phyloP scores from a whole-genome alignment of 1,140 invertebrate species.

The Lasioglossum albipes region DNA sequence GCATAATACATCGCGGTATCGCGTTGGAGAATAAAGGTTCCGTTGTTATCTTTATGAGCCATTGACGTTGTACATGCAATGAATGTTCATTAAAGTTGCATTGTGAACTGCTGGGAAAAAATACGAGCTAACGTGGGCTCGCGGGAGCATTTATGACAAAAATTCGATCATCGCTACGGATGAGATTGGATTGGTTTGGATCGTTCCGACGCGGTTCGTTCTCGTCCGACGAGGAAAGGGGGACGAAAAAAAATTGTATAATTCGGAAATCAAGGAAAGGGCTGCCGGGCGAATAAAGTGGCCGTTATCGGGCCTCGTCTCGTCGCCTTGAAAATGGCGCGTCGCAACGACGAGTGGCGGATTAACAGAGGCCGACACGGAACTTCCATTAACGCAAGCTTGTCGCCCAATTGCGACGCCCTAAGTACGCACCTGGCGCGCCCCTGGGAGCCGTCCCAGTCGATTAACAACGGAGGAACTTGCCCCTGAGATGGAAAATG shows the following conservation, averaged over 20 bases:
- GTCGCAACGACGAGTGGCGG: constrained; percentile 46
- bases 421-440: constrained; percentile 69
- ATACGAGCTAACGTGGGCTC: constrained; percentile 15
- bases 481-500: constrained; percentile 50
- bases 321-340: constrained; percentile 53
- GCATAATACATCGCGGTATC: constrained; percentile 25
- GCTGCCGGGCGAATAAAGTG: not conserved
- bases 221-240: no score
- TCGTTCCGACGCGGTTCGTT: no score
- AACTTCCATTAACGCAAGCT: constrained; percentile 74
- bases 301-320: constrained; percentile 9
- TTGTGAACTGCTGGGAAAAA: constrained; percentile 1
- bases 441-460: constrained; percentile 34
- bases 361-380: constrained; percentile 71
- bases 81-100: constrained; percentile 43
- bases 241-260: not conserved
- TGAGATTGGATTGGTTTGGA: not conserved
- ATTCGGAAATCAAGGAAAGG: constrained; percentile 3
- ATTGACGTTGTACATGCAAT: constrained; percentile 37
- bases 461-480: constrained; percentile 33
- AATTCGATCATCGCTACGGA: not conserved
- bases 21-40: not conserved
- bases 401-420: constrained; percentile 61
- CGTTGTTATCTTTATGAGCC: constrained; percentile 15
- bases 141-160: no score